These are phyloP conservation scores for Hozukius guyotensis DNA, from an alignment of 2,797 vertebrate genomes.

Conservation along the genomic window DNA sequence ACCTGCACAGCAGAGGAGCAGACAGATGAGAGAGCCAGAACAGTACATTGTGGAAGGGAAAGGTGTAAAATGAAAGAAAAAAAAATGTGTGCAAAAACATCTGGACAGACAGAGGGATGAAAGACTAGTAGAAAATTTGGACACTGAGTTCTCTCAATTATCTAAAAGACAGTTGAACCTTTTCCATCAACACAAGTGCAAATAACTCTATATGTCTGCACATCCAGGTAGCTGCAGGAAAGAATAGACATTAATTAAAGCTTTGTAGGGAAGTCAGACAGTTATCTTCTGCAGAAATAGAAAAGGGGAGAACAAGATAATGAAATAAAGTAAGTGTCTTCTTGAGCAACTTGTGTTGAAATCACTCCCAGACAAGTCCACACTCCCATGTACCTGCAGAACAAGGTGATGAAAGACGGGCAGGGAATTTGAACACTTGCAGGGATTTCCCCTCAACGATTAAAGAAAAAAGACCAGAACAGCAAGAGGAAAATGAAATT, in stretches of 20 bases:
- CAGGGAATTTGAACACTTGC: slow-evolving; percentile 9
- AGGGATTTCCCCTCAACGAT: slow-evolving; percentile 10
- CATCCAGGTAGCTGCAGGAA: not conserved
- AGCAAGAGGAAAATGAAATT: not conserved
- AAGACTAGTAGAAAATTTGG: not conserved
- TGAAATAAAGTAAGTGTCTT: not conserved
- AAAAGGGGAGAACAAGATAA: not conserved
- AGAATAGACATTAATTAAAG: not conserved
- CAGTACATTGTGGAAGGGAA: not conserved
- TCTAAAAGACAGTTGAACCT: not conserved
- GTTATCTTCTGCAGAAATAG: not conserved
- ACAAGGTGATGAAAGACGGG: slow-evolving; percentile 24
- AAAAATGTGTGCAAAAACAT: not conserved
- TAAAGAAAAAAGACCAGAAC: not conserved
- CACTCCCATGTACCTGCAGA: slow-evolving; percentile 34
- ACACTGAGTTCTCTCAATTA: not conserved
- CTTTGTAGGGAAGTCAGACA: not conserved
- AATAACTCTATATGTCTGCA: not conserved
- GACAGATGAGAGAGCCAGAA: too few relatives aligned
- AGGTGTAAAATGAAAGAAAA: not conserved
- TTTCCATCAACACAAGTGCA: not conserved
- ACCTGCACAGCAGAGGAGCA: slow-evolving; percentile 79
- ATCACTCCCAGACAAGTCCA: slow-evolving; percentile 31
- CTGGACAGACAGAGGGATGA: not conserved
- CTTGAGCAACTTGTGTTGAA: slow-evolving; percentile 3